Conservation (phyloP, 2,888 invertebrate species). For the Acrobasis consociella region DNA sequence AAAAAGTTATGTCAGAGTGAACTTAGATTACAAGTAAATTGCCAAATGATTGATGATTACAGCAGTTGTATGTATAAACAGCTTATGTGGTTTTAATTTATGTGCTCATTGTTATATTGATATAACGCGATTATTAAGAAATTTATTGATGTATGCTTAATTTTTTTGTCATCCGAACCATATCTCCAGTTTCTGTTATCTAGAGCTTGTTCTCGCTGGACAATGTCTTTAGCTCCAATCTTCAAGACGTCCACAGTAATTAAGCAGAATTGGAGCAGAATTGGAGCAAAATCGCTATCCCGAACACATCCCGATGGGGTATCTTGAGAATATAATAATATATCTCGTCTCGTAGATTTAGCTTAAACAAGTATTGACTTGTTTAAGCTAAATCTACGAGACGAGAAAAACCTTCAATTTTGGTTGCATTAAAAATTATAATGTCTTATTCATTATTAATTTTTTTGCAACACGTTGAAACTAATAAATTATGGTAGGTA, state of each 20-base stretch:
- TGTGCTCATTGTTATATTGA: no score
- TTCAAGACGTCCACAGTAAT: slow-evolving; percentile 22
- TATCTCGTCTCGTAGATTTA: no score
- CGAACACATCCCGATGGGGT: slow-evolving; percentile 1
- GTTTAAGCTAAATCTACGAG: background rate
- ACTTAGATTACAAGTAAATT: no score
- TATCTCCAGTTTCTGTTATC: background rate
- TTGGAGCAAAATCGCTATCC: slow-evolving; percentile 15
- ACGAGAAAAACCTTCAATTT: background rate
- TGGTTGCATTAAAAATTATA: background rate
- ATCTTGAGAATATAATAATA: background rate
- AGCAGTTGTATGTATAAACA: no score
- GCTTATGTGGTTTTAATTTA: no score
- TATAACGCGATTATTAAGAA: no score
- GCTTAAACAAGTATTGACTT: no score
- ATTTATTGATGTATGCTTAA: no score
- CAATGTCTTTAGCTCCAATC: slow-evolving; percentile 21
- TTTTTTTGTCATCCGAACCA: background rate
- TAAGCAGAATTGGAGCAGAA: slow-evolving; percentile 21
- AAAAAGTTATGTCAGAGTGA: no score
- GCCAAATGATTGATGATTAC: no score
- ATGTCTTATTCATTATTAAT: background rate
- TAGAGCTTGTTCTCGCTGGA: slow-evolving; percentile 1
- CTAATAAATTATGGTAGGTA: background rate
- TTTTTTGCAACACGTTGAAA: background rate